Evolutionary conservation across 2,113 vertebrate genomes (phyloP), one percentile per base, ranked within the genome.

Genomic region (Dunckerocampus dactyliophorus): DNA sequence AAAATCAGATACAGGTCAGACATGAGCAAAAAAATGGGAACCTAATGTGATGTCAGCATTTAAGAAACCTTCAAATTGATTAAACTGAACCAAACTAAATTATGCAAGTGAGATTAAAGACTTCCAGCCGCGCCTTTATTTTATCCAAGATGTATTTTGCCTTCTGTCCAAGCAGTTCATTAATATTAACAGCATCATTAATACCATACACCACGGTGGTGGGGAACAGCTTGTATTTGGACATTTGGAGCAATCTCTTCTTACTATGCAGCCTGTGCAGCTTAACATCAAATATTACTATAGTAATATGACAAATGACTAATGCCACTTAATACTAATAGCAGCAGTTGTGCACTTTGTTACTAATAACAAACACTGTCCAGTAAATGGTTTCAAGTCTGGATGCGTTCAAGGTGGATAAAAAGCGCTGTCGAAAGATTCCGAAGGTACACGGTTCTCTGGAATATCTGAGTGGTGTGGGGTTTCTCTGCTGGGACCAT

Each of bases 401-500:
- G 3, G 6, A 22, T 51, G 69, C 7, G 58, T 52, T 89, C 81
- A 92, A 1, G 80, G 77, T 58, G 81, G 85, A 55, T 90, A 89
- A 82, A 92, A 92, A 72, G 82, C 84, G 1, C 78, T 88, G 71
- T 85, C 88, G 14, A 88, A 79, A 72, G 65, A 88, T 53, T 88
- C 86, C 11, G 83, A 79, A 59, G 69, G 75, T 16, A 46, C 10
- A 15, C 21, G 75, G n/a, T 54, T 54, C 24, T 80, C 85, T 45
- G 51, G 0, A 6, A 70, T 62, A 42, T 77, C 80, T 3, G 56
- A 62, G 4, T 88, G 86, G 34, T 87, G 86, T 0, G 59, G 74
- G 6, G 63, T 77, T 24, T 82, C 81, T 60, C 87, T 86, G 17
- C 87, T 73, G 0, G 77, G 78, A 8, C 84, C 89, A 51, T 85